These are phyloP conservation scores for Rhagoletis zephyria DNA, from an alignment of 1,140 invertebrate genomes.

Conservation along the genomic window DNA sequence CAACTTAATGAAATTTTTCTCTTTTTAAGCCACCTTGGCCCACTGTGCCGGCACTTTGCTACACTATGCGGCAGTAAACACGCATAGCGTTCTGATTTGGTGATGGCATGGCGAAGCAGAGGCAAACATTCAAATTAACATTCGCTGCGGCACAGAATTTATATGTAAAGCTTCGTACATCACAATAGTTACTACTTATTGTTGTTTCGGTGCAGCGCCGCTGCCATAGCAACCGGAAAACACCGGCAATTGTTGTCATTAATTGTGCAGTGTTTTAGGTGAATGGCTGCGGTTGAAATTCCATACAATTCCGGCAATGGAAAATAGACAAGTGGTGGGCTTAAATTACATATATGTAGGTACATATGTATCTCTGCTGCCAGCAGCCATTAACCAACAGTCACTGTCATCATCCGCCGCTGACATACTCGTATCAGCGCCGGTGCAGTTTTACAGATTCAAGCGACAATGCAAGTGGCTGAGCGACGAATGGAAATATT, in stretches of 20 bases:
- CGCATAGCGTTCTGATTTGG: conserved; percentile 29
- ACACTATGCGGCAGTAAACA: background rate
- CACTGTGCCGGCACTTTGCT: background rate
- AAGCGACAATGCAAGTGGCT: too few relatives aligned
- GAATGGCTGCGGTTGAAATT: conserved; percentile 42
- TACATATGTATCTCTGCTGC: conserved; percentile 5
- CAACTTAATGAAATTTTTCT: background rate
- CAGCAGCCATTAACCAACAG: background rate
- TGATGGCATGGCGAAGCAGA: background rate
- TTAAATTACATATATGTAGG: background rate
- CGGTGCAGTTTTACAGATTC: background rate
- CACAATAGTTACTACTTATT: background rate
- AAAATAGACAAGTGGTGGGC: conserved; percentile 29
- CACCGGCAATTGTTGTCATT: conserved; percentile 46
- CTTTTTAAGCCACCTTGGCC: background rate
- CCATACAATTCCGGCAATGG: conserved; percentile 41
- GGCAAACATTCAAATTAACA: background rate
- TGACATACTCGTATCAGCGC: background rate
- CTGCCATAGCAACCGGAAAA: conserved; percentile 41
- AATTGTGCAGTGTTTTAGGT: conserved; percentile 51
- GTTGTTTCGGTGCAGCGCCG: conserved; percentile 5
- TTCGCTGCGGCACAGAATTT: background rate
- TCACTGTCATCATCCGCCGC: background rate
- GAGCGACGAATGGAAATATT: background rate
- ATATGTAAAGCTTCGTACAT: background rate